Evolutionary conservation across 1,140 invertebrate genomes (phyloP).

Genomic region (Radopholus similis): DNA sequence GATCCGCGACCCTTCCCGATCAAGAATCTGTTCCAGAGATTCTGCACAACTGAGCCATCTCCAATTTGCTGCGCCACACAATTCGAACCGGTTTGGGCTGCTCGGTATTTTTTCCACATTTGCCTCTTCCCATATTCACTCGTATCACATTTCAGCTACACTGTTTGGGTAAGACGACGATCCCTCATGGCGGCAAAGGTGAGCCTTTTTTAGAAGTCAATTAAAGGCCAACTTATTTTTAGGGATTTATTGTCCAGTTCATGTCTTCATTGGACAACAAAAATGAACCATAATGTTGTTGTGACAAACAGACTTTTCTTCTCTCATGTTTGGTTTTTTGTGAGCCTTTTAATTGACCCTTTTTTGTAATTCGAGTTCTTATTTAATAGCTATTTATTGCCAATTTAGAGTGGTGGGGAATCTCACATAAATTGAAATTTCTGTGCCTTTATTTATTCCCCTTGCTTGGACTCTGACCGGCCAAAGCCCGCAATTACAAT

Average conservation of each 20-base stretch:
- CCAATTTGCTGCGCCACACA: constrained; percentile 21
- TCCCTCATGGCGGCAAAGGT: constrained; percentile 48
- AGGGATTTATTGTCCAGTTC: constrained; percentile 20
- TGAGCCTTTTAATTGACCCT: not conserved
- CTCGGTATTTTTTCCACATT: constrained; percentile 35
- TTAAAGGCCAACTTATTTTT: not conserved
- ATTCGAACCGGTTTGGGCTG: constrained; percentile 45
- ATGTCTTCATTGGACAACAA: not conserved
- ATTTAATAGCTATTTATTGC: not conserved
- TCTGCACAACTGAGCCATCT: constrained; percentile 18
- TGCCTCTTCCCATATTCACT: too few species aligned
- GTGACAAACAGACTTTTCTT: not conserved
- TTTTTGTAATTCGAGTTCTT: not conserved
- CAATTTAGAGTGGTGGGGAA: too few species aligned
- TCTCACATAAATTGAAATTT: too few species aligned
- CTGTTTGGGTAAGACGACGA: constrained; percentile 48
- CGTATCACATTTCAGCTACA: constrained; percentile 39
- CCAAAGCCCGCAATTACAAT: too few species aligned
- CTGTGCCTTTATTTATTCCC: too few species aligned
- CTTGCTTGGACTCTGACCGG: too few species aligned
- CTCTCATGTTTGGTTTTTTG: not conserved
- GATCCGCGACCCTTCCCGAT: constrained; percentile 68
- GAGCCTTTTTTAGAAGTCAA: not conserved
- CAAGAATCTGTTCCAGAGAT: constrained; percentile 44
- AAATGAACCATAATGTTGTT: not conserved